A percentile compares a stretch with the other conserved stretches of the same genome.
Evolutionary conservation across 2,797 vertebrate species (phyloP).

Genomic region (Pelodytes ibericus): DNA sequence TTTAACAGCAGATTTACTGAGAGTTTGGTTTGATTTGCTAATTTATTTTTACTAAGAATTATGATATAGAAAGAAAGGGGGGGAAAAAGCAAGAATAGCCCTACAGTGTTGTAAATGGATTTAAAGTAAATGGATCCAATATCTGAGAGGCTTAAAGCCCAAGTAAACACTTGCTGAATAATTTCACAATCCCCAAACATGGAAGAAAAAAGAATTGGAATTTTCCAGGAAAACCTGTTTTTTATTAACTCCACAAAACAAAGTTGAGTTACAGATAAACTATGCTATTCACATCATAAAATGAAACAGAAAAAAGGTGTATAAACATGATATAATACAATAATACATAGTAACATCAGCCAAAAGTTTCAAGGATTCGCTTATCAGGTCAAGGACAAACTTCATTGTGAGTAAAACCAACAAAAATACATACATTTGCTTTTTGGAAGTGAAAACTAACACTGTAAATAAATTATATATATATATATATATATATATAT

Average conservation of each 20-base stretch:
- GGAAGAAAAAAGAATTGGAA: conserved; percentile 10
- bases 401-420: conserved; percentile 5
- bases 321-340: conserved; percentile 11
- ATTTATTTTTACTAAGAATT: too few species aligned
- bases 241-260: conserved; percentile 35
- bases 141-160: neutral
- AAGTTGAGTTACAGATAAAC: conserved; percentile 20
- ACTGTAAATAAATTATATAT: too few species aligned
- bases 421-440: too few species aligned
- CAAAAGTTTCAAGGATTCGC: conserved; percentile 22
- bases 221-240: conserved; percentile 23
- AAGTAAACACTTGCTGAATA: neutral
- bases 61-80: neutral
- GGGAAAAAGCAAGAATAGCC: neutral
- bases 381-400: conserved; percentile 54
- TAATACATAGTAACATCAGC: conserved; percentile 1
- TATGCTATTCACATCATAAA: neutral
- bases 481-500: too few species aligned
- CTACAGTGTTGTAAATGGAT: neutral
- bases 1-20: too few species aligned
- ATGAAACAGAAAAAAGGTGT: neutral
- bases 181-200: neutral
- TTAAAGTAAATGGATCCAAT: too few species aligned
- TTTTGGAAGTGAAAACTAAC: too few species aligned
- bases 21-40: too few species aligned